A percentile compares a stretch with the other conserved stretches of the same genome.
Evolutionary conservation across 2,797 vertebrate genomes (phyloP).

Genomic region (Pelodytes ibericus): DNA sequence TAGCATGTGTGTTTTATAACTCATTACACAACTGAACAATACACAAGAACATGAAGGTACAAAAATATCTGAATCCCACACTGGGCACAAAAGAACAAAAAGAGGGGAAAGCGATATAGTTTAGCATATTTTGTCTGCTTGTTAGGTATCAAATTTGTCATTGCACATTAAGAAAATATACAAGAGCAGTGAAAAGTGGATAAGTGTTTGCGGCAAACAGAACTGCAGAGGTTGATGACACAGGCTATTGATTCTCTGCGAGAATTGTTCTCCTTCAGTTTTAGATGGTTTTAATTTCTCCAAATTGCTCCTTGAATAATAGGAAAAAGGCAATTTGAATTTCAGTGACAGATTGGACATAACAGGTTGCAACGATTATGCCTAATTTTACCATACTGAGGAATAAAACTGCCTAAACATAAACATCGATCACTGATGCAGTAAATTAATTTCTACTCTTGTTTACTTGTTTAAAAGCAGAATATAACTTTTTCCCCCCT

Average conservation of each 20-base stretch:
- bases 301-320: slow-evolving; percentile 82
- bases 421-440: slow-evolving; percentile 86
- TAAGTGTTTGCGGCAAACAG: not conserved
- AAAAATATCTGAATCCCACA: no score
- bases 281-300: slow-evolving; percentile 77
- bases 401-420: slow-evolving; percentile 85
- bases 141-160: not conserved
- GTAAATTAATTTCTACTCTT: slow-evolving; percentile 83
- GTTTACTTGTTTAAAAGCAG: slow-evolving; percentile 74
- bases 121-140: not conserved
- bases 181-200: not conserved
- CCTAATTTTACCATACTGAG: slow-evolving; percentile 84
- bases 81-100: no score
- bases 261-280: slow-evolving; percentile 78
- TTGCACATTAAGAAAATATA: not conserved
- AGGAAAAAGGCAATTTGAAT: slow-evolving; percentile 80
- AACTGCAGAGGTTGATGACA: slow-evolving; percentile 66
- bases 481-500: slow-evolving; percentile 28
- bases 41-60: no score
- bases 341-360: slow-evolving; percentile 84
- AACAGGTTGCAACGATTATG: slow-evolving; percentile 83
- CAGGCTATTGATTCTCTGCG: slow-evolving; percentile 72
- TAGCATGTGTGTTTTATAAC: no score
- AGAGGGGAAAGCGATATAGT: no score
- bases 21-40: no score